Evolutionary conservation across 1,140 invertebrate species (phyloP), one percentile per base, ranked within the genome.

Genomic region (Papilio polyxenes): DNA sequence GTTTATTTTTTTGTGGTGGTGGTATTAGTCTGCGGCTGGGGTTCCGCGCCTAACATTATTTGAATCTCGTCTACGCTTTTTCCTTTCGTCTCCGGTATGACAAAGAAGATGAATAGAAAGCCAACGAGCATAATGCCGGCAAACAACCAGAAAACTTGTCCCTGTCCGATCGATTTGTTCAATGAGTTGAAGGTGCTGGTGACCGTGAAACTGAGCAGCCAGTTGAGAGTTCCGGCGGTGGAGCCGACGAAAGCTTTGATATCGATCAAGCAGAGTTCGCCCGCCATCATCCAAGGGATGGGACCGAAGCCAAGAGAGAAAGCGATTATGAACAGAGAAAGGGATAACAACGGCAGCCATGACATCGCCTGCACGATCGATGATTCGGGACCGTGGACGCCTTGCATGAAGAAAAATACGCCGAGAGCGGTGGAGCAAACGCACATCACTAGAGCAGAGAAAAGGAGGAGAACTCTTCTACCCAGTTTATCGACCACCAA

Each of bases 1-100:
- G 44, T 81, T 88, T 90, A 91, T 88, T 90, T 92, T 83, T 94
- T 94, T 51, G 87, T 89, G 15, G 92, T 89, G 13, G 92, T 90
- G 40, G 75, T 75, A 69, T 84, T 87, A 37, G 79, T 88, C 17
- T 83, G 82, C n/a, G 84, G 56, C 62, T 84, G 84, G 8, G 92
- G 92, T 75, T 89, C 86, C 0, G 88, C 92, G 0, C 93, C 93
- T 17, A 97, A 90, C 85, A 96, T 94, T 5, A 92, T 87, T 91
- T 97, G 97, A 87, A 99, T 98, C 92, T 98, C 97, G 78, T 98
- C 97, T 6, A 98, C 93, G 59, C 96, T 96, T 91, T 98, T 98
- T 11, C 98, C 98, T 94, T 98, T 98, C 0, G 98, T 99, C 93
- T 99, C 98, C 0, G 98, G 97, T 8, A 99, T 96, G 20, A 97